Evolutionary conservation across 2,113 vertebrate species (phyloP), one percentile per base, ranked within the genome.

Genomic region (Lycocorax pyrrhopterus): DNA sequence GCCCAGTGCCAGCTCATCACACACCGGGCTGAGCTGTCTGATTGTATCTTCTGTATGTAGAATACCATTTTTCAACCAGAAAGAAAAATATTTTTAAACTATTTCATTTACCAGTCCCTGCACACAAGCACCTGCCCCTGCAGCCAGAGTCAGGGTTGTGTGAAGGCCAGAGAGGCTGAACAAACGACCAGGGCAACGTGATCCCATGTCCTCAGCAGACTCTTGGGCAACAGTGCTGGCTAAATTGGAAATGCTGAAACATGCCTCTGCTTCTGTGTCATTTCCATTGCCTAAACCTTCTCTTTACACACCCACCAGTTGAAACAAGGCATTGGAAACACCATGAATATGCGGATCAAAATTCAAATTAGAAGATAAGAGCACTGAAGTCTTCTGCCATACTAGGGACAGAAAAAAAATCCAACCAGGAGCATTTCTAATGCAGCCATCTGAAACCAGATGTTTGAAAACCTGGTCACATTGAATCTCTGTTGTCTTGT

Each of bases 101-200:
- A 8, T 56, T 84, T 64, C 4, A 39, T 37, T 46, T n/a, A 51
- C 26, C 4, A 73, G 18, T 35, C 26, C 33, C 60, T 13, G n/a
- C 60, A 63, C 29, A 49, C 25, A 18, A 51, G n/a, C 37, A 33
- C 8, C 30, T 52, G 12, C 12, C 27, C 30, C 74, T 58, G 44
- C 30, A 79, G 51, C 68, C 64, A 71, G 49, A 49, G 27, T 26
- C 56, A 51, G 56, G 35, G 43, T 6, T 33, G 22, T n/a, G 51
- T 56, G 43, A 77, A 37, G 16, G 37, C 49, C 67, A 17, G 68
- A 52, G 39, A 20, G 44, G 21, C n/a, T 63, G 68, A 47, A 66
- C 12, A n/a, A 81, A 46, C 0, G 2, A 63, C 12, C 27, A 15
- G 60, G 46, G 53, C 66, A 89, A 82, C 0, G 1, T 7, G 62